Evolutionary conservation across 2,797 vertebrate species (phyloP), one percentile per base, ranked within the genome.

Genomic region (Linurgus olivaceus): DNA sequence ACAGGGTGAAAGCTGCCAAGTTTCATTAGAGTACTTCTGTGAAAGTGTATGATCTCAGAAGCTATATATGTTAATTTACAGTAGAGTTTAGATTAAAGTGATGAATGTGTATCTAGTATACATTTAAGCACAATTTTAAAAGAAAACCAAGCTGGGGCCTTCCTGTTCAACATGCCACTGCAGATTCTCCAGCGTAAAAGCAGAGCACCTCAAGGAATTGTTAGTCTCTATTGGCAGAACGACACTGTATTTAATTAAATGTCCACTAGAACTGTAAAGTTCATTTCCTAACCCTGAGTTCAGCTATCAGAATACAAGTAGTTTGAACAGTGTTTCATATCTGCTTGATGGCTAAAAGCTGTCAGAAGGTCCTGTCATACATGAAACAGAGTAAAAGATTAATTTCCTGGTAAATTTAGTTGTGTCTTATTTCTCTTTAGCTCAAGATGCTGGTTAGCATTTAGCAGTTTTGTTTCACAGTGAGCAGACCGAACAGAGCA

Each of bases 21-120:
- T 98, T 98, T 98, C 96, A 98, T 98, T 98, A 98, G 98, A 97
- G 96, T 96, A 97, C 97, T 98, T 98, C 97, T 97, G 96, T 97
- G 97, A 94, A 91, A 85, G 85, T 95, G 94, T 90, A 97, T 98
- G 98, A 98, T 98, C 98, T 98, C 98, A 99, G 94, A 93, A 97
- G 97, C 97, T 96, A 98, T 96, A 98, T 96, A 98, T 86, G 98
- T 96, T 98, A 95, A 97, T 98, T 98, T 98, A 98, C 96, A 95
- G 96, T 92, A 86, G 85, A 94, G 88, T 91, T 97, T 95, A 96
- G 86, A 97, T 96, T 96, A 70, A 94, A 97, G 88, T 94, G 96
- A 96, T 95, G 91, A 93, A 96, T 96, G 94, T 95, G 93, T 93
- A 94, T 92, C 97, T 95, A 96, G 95, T 84, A 75, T 86, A 93